phyloP scores from a whole-genome alignment of 2,113 vertebrate genomes.

The Tupaia chinensis region DNA sequence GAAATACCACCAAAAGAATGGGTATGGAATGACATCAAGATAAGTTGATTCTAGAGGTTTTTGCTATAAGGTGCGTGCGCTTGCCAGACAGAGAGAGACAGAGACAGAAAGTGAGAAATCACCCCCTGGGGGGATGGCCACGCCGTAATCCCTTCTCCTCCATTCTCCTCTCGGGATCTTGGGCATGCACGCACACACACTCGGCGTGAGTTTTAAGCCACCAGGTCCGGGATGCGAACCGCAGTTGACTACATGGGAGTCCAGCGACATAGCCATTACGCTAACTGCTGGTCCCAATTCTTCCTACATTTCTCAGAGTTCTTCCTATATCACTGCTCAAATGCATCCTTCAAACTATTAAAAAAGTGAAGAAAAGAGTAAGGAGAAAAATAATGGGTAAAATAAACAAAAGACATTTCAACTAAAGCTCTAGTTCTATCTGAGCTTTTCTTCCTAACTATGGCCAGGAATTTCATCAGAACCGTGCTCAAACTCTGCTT shows the following conservation, averaged over 20 bases:
- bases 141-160: too few species aligned
- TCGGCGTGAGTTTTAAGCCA: too few species aligned
- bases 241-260: too few species aligned
- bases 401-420: slow-evolving; percentile 16
- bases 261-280: too few species aligned
- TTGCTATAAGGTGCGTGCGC: too few species aligned
- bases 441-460: not conserved
- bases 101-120: too few species aligned
- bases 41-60: not conserved
- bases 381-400: slow-evolving; percentile 15
- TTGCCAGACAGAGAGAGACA: too few species aligned
- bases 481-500: not conserved
- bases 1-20: slow-evolving; percentile 15
- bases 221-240: too few species aligned
- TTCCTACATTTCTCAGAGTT: slow-evolving; percentile 31
- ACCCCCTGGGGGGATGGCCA: too few species aligned
- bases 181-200: too few species aligned
- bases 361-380: slow-evolving; percentile 11
- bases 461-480: not conserved
- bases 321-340: not conserved
- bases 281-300: not conserved
- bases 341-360: slow-evolving; percentile 22
- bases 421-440: not conserved
- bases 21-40: not conserved
- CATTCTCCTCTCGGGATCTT: too few species aligned